These are phyloP conservation scores for Acanthococcus lagerstroemiae DNA, from an alignment of 2,888 invertebrate genomes.

Conservation along the genomic window DNA sequence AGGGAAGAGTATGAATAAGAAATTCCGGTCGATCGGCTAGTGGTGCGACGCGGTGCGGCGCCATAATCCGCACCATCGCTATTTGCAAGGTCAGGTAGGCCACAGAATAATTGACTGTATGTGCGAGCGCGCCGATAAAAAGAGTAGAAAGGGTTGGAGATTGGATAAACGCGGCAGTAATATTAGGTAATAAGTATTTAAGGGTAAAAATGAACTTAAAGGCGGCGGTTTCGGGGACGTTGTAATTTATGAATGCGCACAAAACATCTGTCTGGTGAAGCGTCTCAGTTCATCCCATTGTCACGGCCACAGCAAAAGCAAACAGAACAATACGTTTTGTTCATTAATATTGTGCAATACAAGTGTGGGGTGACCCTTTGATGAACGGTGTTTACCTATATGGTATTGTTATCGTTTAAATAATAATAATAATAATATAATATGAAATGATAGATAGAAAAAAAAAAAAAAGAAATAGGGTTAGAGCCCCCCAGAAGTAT, in stretches of 20 bases:
- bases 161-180: neutral
- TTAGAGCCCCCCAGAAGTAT: slow-evolving; percentile 21
- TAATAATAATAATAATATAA: neutral
- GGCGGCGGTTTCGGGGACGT: slow-evolving; percentile 2
- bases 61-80: too few species aligned
- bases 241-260: slow-evolving; percentile 10
- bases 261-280: slow-evolving; percentile 21
- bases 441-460: neutral
- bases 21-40: too few species aligned
- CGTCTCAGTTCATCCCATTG: slow-evolving; percentile 22
- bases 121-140: too few species aligned
- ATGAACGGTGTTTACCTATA: slow-evolving; percentile 24
- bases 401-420: slow-evolving; percentile 10
- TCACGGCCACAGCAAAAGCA: slow-evolving; percentile 4
- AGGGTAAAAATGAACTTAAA: neutral
- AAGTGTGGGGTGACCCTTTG: slow-evolving; percentile 21
- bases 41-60: too few species aligned
- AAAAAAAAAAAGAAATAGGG: slow-evolving; percentile 6
- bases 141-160: neutral
- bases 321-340: slow-evolving; percentile 28
- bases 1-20: too few species aligned
- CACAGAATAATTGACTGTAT: too few species aligned
- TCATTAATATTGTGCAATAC: slow-evolving; percentile 28
- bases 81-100: too few species aligned
- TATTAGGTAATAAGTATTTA: slow-evolving; percentile 17